phyloP scores from a whole-genome alignment of 1,140 invertebrate species.

The Copidosoma floridanum region DNA sequence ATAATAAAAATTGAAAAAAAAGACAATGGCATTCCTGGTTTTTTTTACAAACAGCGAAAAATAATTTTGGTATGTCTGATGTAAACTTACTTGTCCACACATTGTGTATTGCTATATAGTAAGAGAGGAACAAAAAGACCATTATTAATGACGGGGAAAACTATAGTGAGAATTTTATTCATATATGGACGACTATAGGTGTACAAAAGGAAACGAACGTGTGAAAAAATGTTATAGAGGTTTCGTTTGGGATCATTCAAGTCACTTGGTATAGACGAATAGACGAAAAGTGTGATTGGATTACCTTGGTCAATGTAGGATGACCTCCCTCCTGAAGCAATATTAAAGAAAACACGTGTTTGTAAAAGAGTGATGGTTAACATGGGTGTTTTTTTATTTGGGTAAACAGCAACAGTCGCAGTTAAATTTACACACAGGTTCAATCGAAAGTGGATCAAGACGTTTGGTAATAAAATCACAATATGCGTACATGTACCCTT shows the following conservation, averaged over 20 bases:
- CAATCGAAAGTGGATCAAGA: background rate
- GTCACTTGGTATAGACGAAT: too few relatives aligned
- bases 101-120: slow-evolving; percentile 59
- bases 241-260: too few relatives aligned
- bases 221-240: too few relatives aligned
- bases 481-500: too few relatives aligned
- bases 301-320: slow-evolving; percentile 50
- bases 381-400: too few relatives aligned
- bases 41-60: slow-evolving; percentile 13
- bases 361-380: too few relatives aligned
- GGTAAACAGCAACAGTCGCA: too few relatives aligned
- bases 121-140: slow-evolving; percentile 33
- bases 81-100: slow-evolving; percentile 63
- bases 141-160: slow-evolving; percentile 12
- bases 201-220: background rate
- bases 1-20: too few relatives aligned
- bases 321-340: slow-evolving; percentile 27
- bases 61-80: slow-evolving; percentile 13
- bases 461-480: too few relatives aligned
- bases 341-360: slow-evolving; percentile 19
- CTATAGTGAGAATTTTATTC: background rate
- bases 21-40: too few relatives aligned
- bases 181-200: background rate
- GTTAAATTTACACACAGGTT: background rate
- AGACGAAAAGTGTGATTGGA: slow-evolving; percentile 25